phyloP scores from a whole-genome alignment of 2,797 vertebrate genomes.

The Clamator glandarius region DNA sequence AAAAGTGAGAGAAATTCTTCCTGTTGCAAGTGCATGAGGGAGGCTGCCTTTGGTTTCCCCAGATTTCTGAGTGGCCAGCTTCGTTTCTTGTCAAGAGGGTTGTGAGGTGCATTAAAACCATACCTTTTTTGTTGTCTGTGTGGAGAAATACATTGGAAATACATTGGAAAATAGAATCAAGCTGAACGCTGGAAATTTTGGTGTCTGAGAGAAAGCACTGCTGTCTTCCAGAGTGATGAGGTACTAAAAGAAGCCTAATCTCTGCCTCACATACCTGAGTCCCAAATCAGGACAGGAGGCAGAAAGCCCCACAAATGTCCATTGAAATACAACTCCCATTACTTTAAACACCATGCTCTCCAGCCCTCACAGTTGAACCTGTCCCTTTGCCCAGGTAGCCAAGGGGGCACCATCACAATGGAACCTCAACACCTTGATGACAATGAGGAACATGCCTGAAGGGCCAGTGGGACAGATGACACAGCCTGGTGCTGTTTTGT shows the following conservation, averaged over 20 bases:
- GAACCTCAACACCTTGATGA: background rate
- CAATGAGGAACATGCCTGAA: accelerated
- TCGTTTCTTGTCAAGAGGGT: background rate
- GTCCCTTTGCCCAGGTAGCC: background rate
- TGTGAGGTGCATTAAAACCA: background rate
- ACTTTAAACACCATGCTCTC: background rate
- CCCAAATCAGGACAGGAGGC: background rate
- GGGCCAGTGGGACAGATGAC: accelerated
- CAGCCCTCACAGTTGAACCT: background rate
- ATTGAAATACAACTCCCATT: background rate
- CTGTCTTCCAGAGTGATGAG: background rate
- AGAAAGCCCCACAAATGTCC: background rate
- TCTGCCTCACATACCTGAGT: background rate
- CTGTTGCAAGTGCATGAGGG: background rate
- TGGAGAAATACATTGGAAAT: background rate
- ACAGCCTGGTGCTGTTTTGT: accelerated
- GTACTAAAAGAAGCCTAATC: background rate
- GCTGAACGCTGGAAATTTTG: background rate
- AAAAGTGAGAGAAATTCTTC: background rate
- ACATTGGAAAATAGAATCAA: background rate
- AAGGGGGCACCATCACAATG: background rate
- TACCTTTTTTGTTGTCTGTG: background rate
- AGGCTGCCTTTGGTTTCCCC: background rate
- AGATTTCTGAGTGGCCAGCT: background rate
- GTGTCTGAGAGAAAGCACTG: background rate